Percentiles rank a stretch among this genome's conserved stretches.
phyloP scores from a whole-genome alignment of 2,888 invertebrate genomes.

The Drosophila anomalata region DNA sequence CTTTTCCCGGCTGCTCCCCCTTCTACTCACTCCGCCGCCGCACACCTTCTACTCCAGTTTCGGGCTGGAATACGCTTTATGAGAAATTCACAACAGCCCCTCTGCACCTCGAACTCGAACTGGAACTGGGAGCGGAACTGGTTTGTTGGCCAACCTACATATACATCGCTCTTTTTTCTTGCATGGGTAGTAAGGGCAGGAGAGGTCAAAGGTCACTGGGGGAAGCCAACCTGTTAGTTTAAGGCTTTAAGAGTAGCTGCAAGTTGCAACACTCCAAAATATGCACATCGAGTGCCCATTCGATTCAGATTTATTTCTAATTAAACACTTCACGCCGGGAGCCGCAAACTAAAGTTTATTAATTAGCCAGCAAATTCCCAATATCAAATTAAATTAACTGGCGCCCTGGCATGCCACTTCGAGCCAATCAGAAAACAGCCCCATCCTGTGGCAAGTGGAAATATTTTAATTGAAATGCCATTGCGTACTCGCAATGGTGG shows the following conservation, averaged over 20 bases:
- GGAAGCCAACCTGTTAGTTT: conserved; percentile 14
- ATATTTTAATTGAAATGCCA: conserved; percentile 54
- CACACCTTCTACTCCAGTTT: conserved; percentile 29
- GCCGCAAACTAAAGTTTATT: conserved; percentile 56
- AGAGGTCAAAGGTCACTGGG: conserved; percentile 18
- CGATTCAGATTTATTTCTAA: conserved; percentile 5
- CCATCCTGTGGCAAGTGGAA: conserved; percentile 21
- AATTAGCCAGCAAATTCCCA: conserved; percentile 60
- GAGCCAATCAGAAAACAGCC: neutral
- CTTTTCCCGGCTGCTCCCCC: neutral
- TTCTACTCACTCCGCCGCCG: conserved; percentile 9
- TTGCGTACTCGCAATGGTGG: conserved; percentile 52
- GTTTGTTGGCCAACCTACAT: conserved; percentile 10
- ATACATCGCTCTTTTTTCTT: neutral
- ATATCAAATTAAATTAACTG: conserved; percentile 50
- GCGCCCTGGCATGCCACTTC: neutral
- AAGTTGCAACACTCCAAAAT: neutral
- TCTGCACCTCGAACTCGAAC: conserved; percentile 16
- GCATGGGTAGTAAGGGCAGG: neutral
- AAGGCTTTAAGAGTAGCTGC: neutral
- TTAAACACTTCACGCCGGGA: conserved; percentile 1
- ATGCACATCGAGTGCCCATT: neutral
- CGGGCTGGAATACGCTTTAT: conserved; percentile 35
- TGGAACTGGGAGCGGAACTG: conserved; percentile 21
- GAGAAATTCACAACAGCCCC: conserved; percentile 27